Conservation (phyloP, 2,113 vertebrate genomes). For the Phrynosoma platyrhinos region DNA sequence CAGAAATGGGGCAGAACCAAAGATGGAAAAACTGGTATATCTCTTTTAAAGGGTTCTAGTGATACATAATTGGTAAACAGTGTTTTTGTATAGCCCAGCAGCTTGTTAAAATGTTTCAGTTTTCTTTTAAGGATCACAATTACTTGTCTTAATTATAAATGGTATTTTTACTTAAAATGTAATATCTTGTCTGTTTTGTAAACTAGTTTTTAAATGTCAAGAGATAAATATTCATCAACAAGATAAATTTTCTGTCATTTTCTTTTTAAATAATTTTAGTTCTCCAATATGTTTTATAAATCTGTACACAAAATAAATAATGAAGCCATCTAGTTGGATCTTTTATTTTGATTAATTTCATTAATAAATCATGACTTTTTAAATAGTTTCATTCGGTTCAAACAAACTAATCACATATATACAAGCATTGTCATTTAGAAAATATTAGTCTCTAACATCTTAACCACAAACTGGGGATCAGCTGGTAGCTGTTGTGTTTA, state of each 20-base stretch:
- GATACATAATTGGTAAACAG: not conserved
- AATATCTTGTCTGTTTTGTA: conserved; percentile 35
- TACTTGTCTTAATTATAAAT: conserved; percentile 33
- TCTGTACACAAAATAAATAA: not conserved
- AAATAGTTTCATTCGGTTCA: not conserved
- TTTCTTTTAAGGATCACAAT: not conserved
- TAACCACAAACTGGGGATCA: too few relatives aligned
- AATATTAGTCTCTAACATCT: too few relatives aligned
- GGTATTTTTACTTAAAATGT: conserved; percentile 23
- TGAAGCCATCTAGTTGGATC: not conserved
- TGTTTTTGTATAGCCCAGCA: not conserved
- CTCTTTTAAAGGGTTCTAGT: not conserved
- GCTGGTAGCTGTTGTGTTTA: too few relatives aligned
- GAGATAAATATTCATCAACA: not conserved
- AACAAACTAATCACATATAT: not conserved
- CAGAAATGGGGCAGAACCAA: not conserved
- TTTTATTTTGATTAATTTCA: not conserved
- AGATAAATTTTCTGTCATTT: not conserved
- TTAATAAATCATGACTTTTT: not conserved
- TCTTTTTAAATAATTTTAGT: not conserved
- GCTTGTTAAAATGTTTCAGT: not conserved
- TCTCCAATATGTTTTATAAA: not conserved
- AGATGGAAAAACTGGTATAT: not conserved
- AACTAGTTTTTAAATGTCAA: conserved; percentile 7
- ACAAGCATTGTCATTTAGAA: too few relatives aligned